Percentiles rank a stretch among this genome's conserved stretches.
Evolutionary conservation across 2,888 invertebrate genomes (phyloP).

Genomic region (Bombyx huttoni): DNA sequence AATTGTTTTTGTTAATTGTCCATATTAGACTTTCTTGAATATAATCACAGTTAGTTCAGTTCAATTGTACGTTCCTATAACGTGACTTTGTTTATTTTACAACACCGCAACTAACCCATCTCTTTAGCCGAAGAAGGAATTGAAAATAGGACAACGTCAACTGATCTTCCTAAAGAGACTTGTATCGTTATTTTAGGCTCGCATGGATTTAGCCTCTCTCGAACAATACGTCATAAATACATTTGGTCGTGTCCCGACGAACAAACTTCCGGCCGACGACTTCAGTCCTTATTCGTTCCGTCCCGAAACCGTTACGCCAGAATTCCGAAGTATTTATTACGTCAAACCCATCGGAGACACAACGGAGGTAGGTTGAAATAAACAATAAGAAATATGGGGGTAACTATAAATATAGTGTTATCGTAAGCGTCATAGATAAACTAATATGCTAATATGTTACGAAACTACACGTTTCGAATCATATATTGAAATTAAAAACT

Average conservation of each 20-base stretch:
- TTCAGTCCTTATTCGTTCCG: slow-evolving; percentile 61
- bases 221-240: slow-evolving; percentile 76
- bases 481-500: too few relatives aligned
- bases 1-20: too few relatives aligned
- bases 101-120: too few relatives aligned
- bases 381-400: neutral
- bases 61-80: neutral
- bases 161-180: neutral
- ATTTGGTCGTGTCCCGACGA: slow-evolving; percentile 80
- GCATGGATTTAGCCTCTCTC: slow-evolving; percentile 75
- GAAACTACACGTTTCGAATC: too few relatives aligned
- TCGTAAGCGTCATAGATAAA: too few relatives aligned
- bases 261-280: slow-evolving; percentile 75
- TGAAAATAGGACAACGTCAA: too few relatives aligned
- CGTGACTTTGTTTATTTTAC: too few relatives aligned
- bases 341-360: slow-evolving; percentile 83
- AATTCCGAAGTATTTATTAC: slow-evolving; percentile 79
- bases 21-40: too few relatives aligned
- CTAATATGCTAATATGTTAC: too few relatives aligned
- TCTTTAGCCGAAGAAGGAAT: too few relatives aligned
- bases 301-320: slow-evolving; percentile 67
- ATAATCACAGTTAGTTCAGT: neutral
- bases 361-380: slow-evolving; percentile 66
- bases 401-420: too few relatives aligned
- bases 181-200: slow-evolving; percentile 32